phyloP scores from a whole-genome alignment of 2,888 invertebrate genomes.

The Cylindroiulus punctatus region DNA sequence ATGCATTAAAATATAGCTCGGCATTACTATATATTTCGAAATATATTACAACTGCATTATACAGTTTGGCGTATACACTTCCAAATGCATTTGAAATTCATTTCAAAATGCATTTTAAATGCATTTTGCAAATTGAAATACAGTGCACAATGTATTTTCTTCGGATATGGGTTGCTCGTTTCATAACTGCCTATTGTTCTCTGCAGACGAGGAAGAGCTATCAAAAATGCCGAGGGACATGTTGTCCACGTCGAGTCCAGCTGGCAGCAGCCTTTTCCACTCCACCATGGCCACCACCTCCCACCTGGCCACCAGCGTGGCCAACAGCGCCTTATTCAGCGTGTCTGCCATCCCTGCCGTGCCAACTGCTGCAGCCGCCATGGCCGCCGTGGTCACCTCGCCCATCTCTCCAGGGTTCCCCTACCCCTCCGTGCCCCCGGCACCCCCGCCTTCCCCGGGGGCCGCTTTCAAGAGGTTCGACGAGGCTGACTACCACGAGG shows the following conservation, averaged over 20 bases:
- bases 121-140: too few species aligned
- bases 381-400: slow-evolving; percentile 40
- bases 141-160: background rate
- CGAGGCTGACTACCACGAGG: slow-evolving; percentile 25
- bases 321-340: slow-evolving; percentile 53
- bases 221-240: slow-evolving; percentile 50
- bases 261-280: slow-evolving; percentile 31
- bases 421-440: slow-evolving; percentile 26
- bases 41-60: too few species aligned
- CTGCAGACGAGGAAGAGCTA: slow-evolving; percentile 55
- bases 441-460: slow-evolving; percentile 52
- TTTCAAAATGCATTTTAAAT: too few species aligned
- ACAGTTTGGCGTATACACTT: too few species aligned
- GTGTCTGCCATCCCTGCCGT: slow-evolving; percentile 54
- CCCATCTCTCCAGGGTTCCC: background rate
- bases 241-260: slow-evolving; percentile 3
- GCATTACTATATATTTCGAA: too few species aligned
- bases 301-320: slow-evolving; percentile 49
- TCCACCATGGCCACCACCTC: slow-evolving; percentile 49
- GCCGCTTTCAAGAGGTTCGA: slow-evolving; percentile 48
- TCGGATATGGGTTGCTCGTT: too few species aligned
- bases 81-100: too few species aligned
- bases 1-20: too few species aligned
- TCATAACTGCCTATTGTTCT: too few species aligned
- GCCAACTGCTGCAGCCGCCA: slow-evolving; percentile 43